These are phyloP conservation scores for Mystacornis crossleyi DNA, from an alignment of 2,113 vertebrate species.

Conservation along the genomic window DNA sequence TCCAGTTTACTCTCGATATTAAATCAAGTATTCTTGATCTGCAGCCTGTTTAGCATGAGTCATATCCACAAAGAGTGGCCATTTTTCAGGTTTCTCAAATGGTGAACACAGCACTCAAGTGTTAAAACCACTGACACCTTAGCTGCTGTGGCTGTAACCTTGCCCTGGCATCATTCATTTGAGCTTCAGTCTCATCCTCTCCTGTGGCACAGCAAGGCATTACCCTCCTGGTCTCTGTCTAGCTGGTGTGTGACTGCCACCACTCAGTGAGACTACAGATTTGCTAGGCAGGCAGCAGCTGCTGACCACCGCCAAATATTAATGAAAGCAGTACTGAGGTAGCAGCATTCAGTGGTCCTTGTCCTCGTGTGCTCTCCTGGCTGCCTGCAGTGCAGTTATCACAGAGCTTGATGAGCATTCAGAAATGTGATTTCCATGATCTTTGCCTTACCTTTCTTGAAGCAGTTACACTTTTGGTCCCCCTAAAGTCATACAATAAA, in stretches of 20 bases:
- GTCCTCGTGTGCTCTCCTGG: background rate
- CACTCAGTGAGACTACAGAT: background rate
- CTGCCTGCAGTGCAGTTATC: background rate
- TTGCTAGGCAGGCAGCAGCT: background rate
- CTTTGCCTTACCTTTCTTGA: background rate
- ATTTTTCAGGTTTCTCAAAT: background rate
- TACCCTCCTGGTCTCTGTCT: background rate
- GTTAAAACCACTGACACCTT: background rate
- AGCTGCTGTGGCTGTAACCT: background rate
- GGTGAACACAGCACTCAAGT: background rate
- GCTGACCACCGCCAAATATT: background rate
- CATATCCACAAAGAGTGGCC: background rate
- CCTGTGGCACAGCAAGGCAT: background rate
- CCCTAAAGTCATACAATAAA: background rate
- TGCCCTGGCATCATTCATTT: background rate
- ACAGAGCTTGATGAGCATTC: background rate
- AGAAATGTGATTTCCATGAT: background rate
- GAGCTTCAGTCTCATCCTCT: background rate
- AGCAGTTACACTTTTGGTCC: background rate
- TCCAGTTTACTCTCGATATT: background rate
- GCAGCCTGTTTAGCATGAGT: background rate
- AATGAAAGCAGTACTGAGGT: background rate
- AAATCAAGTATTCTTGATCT: background rate
- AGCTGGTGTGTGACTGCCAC: background rate
- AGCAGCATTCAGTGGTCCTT: background rate